Evolutionary conservation across 2,113 vertebrate species (phyloP).

Genomic region (Thamnophis sirtalis): DNA sequence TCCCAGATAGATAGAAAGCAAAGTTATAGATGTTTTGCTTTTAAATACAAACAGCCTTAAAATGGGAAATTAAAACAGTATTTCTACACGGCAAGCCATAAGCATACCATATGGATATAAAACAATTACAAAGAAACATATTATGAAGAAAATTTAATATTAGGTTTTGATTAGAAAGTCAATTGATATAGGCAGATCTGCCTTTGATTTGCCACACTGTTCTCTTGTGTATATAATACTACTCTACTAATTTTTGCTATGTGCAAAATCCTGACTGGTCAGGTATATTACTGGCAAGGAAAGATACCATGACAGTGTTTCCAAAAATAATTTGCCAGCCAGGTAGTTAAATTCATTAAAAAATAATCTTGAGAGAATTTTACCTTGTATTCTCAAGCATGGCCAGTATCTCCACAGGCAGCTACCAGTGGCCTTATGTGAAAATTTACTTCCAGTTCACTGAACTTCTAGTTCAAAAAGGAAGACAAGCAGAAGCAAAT

Average conservation of each 20-base stretch:
- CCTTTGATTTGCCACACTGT: background rate
- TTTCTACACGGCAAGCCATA: background rate
- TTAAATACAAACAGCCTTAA: background rate
- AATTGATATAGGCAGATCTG: background rate
- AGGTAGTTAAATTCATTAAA: background rate
- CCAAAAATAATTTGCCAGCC: background rate
- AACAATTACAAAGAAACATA: background rate
- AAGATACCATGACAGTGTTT: background rate
- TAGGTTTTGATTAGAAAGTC: background rate
- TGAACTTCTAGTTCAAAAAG: background rate
- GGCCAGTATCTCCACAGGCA: background rate
- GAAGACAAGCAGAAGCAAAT: background rate
- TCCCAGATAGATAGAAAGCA: background rate
- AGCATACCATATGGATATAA: background rate
- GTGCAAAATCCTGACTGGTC: background rate
- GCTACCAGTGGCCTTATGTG: background rate
- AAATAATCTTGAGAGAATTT: background rate
- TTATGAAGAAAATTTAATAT: background rate
- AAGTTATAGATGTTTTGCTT: conserved; percentile 1
- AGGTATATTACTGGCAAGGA: background rate
- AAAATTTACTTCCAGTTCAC: background rate
- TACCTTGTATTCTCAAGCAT: background rate
- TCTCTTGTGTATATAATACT: background rate
- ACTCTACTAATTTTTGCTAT: background rate
- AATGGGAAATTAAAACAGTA: background rate